Evolutionary conservation across 2,888 invertebrate genomes (phyloP), one percentile per base, ranked within the genome.

Genomic region (Acronicta alni): DNA sequence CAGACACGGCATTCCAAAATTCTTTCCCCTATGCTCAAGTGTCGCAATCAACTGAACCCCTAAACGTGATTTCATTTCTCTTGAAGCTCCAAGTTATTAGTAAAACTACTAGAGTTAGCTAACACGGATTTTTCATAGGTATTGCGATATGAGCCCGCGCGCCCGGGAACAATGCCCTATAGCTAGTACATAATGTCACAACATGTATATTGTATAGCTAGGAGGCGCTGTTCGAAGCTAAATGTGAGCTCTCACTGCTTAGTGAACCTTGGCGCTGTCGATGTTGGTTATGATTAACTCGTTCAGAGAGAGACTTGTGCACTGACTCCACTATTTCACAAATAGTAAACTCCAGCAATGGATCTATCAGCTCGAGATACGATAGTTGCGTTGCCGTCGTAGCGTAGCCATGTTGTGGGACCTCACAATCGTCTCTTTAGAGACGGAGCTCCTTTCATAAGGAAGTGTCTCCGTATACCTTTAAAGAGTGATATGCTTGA

Each of bases 121-220:
- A 54, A 41, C 26, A 35, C 45, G 32, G 39, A 61, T 60, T 61
- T 38, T 46, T 42, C 17, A 41, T 15, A 37, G 46, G 48, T 44
- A 44, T 61, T 60, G 55, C 67, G 54, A 45, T 55, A 61, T 26
- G 30, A 37, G 64, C 35, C 38, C 23, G 51, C 47, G 30, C 26
- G 64, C 32, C 38, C 30, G 58, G 59, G 39, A 59, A 65, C 67
- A 65, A 67, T 67, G 67, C 54, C 23, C 67, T 60, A 65, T 49
- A 60, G 57, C 30, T 20, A 43, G 51, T 41, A 37, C 38, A 43
- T 53, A 23, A 59, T 65, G 64, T 59, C 64, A 59, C 64, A 65
- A 59, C 53, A 45, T 17, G 53, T 39, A 48, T 47, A 17, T 30
- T 30, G 53, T 45, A 26, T 14, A 15, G 17, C 46, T 14, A 32